Base-by-base conservation (phyloP, 2,888 invertebrate species). In the Tryphoninae sp. region DNA sequence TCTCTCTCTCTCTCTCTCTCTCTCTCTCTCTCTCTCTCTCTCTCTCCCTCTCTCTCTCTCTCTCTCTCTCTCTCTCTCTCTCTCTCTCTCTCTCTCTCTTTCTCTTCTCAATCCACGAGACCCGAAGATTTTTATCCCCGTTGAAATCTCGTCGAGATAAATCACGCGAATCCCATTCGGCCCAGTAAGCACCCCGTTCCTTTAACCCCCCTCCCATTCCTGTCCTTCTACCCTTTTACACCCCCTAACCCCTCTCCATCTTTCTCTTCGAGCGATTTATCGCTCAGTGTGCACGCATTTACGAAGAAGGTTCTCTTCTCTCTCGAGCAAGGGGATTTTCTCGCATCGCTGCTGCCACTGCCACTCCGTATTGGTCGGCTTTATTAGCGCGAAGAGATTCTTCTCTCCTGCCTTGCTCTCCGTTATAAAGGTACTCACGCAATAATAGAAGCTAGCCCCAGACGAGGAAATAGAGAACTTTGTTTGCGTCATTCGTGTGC, bases 101-200 rank as follows among this genome's bases (percentile, higher is more conserved):
- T 19, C 23, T 9, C 51, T 51, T 51, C 22, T 68, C 45, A 53
- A 77, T 69, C 77, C 62, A 59, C 42, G 58, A 80, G 74, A 78
- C 73, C 79, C 75, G 72, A 84, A 84, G 84, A 85, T 86, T 85
- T 87, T 87, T 86, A 87, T 87, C 86, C 85, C 68, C 71, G 81
- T 86, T 84, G 86, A 86, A 87, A 87, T 87, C 86, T 86, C 86
- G 86, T 86, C 81, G 82, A 87, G 86, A 87, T 87, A 88, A 87
- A 88, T 87, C 88, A 87, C 86, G 82, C 77, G 65, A 85, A 86
- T 87, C 84, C 84, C 80, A 85, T 86, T 87, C 84, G 81, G 76
- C 71, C 62, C 80, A 75, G 78, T 84, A 84, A 84, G 83, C 76
- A 78, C 78, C 80, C 71, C 40, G 19, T 23, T 51, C 69, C 45